Base-by-base conservation (phyloP, 2,113 vertebrate species). In the Sialia sialis region DNA sequence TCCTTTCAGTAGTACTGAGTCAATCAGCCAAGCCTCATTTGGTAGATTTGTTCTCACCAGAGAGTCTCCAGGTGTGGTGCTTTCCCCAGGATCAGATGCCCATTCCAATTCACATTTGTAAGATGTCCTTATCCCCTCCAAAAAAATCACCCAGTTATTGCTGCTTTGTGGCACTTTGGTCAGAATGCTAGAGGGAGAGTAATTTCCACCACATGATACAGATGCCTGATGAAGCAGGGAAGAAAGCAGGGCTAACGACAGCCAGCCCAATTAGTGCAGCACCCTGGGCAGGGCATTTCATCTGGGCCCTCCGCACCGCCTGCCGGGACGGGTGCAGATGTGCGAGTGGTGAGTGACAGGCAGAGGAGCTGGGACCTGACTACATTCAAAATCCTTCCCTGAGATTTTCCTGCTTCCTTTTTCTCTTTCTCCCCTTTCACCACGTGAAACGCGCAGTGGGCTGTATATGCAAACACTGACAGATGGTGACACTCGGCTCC, bases 401-500 rank as follows among this genome's bases (percentile, higher is more conserved):
- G 90, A 91, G 90, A 93, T 94, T 95, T 94, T 64, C 76, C 87
- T 74, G 55, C 94, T 94, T 95, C 91, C 94, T 86, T 94, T 94
- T 96, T 93, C 95, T 90, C 82, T 82, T 93, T 94, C 87, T 96
- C 89, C 68, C 91, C 67, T 84, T 83, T 95, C 95, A 82, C 86
- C 73, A 96, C 69, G 74, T 91, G 92, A 95, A 97, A 67, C 19
- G 23, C 48, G 9, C 58, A 68, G 80, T 86, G 94, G 96, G 94
- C 94, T 97, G 78, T 94, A 94, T 92, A 52, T 93, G 95, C 97
- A 97, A 97, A 97, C 89, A 94, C 90, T 97, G 97, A 97, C 98
- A 98, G 98, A 98, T 98, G 98, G 97, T 97, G 97, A 97, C 94
- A 97, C 97, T 96, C 88, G 34, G 96, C 96, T 96, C 87, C 87